phyloP scores from a whole-genome alignment of 2,113 vertebrate genomes.

The Gymnogyps californianus region DNA sequence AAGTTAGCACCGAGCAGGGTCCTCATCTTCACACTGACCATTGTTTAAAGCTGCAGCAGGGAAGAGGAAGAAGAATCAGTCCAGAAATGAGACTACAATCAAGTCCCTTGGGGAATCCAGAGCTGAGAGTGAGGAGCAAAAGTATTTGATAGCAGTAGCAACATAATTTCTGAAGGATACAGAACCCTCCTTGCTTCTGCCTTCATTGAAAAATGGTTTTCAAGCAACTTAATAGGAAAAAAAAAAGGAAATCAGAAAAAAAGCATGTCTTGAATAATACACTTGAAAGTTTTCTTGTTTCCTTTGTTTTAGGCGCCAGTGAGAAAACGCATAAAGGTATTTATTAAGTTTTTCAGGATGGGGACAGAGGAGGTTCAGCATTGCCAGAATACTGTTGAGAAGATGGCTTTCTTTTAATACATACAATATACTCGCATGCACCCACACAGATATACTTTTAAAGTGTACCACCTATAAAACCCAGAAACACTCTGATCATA shows the following conservation, averaged over 20 bases:
- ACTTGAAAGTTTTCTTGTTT: neutral
- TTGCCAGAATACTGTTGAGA: neutral
- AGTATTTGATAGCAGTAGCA: neutral
- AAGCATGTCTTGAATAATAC: neutral
- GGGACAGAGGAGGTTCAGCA: neutral
- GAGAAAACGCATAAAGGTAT: neutral
- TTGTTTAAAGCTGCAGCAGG: neutral
- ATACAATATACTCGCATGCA: accelerated
- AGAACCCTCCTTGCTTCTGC: neutral
- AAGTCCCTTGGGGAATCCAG: neutral
- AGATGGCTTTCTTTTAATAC: neutral
- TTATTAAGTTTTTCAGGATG: neutral
- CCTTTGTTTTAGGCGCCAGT: neutral
- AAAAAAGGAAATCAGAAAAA: neutral
- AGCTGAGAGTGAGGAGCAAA: neutral
- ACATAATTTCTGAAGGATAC: neutral
- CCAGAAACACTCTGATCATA: neutral
- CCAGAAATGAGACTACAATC: neutral
- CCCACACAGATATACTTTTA: neutral
- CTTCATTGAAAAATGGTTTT: neutral
- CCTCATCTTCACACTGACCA: neutral
- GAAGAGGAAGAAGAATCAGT: neutral
- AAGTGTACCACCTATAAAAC: neutral
- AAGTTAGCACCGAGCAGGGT: neutral
- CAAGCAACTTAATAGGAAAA: neutral